Evolutionary conservation across 2,113 vertebrate species (phyloP).

Genomic region (Raphicerus campestris): DNA sequence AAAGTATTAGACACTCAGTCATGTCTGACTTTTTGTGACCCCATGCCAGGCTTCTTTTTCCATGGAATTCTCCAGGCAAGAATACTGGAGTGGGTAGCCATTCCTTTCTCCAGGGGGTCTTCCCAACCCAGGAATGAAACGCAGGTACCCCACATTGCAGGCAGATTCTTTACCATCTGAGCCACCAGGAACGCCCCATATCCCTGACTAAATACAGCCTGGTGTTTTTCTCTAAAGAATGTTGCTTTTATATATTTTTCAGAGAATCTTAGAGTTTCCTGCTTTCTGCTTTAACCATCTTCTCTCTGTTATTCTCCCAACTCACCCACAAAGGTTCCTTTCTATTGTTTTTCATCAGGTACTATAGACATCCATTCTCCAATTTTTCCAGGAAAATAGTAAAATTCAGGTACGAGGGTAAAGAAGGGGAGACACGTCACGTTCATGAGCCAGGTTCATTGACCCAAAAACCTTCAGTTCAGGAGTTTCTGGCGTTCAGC

Average conservation of each 20-base stretch:
- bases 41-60: not conserved
- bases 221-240: not conserved
- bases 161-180: not conserved
- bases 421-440: not conserved
- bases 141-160: not conserved
- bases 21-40: not conserved
- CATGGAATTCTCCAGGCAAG: not conserved
- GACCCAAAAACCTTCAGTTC: not conserved
- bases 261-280: not conserved
- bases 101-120: not conserved
- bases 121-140: not conserved
- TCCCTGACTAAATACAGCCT: not conserved
- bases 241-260: not conserved
- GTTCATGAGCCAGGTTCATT: slow-evolving; percentile 19
- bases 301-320: not conserved
- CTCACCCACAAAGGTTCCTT: not conserved
- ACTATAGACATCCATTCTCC: too few relatives aligned
- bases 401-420: not conserved
- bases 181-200: not conserved
- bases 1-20: not conserved
- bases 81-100: not conserved
- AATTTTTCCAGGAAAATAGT: not conserved
- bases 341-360: not conserved
- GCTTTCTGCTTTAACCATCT: not conserved
- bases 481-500: not conserved